These are phyloP conservation scores for Drosophila neutralis DNA, from an alignment of 2,888 invertebrate genomes.

Conservation along the genomic window DNA sequence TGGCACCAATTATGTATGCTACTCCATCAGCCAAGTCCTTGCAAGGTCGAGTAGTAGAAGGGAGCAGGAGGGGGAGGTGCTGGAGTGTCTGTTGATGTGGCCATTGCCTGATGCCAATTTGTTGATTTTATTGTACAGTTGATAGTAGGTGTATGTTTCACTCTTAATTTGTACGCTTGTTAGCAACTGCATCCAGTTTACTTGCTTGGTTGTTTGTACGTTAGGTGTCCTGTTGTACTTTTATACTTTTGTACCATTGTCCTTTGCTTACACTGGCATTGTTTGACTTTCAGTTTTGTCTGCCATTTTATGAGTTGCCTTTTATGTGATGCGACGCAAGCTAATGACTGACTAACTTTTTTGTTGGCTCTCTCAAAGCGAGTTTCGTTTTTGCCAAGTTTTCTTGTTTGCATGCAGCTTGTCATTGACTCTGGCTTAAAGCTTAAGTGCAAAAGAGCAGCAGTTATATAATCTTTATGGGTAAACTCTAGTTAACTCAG, in stretches of 20 bases:
- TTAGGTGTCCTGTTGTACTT: constrained; percentile 11
- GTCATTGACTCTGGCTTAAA: constrained; percentile 29
- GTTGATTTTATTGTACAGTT: constrained; percentile 57
- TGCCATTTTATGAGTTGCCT: constrained; percentile 62
- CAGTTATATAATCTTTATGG: neutral
- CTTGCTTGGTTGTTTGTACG: constrained; percentile 43
- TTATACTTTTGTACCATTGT: constrained; percentile 3
- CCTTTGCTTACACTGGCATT: constrained; percentile 13
- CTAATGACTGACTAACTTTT: constrained; percentile 62
- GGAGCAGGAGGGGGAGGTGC: neutral
- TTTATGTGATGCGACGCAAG: constrained; percentile 41
- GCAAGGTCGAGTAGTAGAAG: neutral
- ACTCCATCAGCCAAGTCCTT: constrained; percentile 14
- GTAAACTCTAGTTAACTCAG: neutral
- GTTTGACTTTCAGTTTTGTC: constrained; percentile 44
- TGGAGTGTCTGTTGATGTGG: constrained; percentile 22
- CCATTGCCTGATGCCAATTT: constrained; percentile 43
- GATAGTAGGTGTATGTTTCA: constrained; percentile 53
- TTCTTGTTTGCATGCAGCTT: constrained; percentile 52
- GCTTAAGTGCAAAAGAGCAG: neutral
- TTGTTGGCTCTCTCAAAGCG: constrained; percentile 37
- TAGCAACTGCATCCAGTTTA: constrained; percentile 48
- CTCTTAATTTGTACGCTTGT: constrained; percentile 35
- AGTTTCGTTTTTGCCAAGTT: constrained; percentile 42
- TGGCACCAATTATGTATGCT: constrained; percentile 38